Conservation (phyloP, 2,797 vertebrate genomes). For the Manis javanica region DNA sequence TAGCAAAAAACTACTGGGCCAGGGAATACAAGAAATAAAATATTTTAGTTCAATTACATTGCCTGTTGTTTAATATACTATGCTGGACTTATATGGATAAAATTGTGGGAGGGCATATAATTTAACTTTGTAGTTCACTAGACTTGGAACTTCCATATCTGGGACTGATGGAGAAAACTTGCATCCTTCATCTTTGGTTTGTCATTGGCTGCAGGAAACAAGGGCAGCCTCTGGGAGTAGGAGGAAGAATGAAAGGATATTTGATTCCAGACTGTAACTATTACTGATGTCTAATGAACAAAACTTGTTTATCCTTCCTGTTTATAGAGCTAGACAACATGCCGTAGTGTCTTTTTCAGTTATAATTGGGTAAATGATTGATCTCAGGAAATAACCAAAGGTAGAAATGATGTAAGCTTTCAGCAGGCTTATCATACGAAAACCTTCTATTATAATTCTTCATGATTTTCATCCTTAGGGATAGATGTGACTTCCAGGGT, state of each 20-base stretch:
- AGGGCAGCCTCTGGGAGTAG: accelerated
- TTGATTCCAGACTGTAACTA: background rate
- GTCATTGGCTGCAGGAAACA: background rate
- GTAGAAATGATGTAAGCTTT: background rate
- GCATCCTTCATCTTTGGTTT: background rate
- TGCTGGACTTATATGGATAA: background rate
- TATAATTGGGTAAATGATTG: background rate
- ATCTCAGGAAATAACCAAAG: background rate
- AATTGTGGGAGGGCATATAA: background rate
- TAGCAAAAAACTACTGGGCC: background rate
- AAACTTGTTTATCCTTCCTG: background rate
- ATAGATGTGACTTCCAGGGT: too few species aligned
- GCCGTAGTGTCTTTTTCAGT: background rate
- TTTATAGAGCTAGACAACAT: background rate
- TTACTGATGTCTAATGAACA: background rate
- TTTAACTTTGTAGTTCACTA: background rate
- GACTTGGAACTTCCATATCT: background rate
- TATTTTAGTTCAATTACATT: background rate
- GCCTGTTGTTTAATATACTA: background rate
- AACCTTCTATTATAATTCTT: background rate
- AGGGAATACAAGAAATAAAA: background rate
- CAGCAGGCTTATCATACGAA: background rate
- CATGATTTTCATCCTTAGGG: background rate
- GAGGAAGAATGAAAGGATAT: background rate
- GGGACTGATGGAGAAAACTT: background rate